A percentile compares a stretch with the other conserved stretches of the same genome.
Evolutionary conservation across 2,888 invertebrate genomes (phyloP).

Genomic region (Diabrotica balteata): DNA sequence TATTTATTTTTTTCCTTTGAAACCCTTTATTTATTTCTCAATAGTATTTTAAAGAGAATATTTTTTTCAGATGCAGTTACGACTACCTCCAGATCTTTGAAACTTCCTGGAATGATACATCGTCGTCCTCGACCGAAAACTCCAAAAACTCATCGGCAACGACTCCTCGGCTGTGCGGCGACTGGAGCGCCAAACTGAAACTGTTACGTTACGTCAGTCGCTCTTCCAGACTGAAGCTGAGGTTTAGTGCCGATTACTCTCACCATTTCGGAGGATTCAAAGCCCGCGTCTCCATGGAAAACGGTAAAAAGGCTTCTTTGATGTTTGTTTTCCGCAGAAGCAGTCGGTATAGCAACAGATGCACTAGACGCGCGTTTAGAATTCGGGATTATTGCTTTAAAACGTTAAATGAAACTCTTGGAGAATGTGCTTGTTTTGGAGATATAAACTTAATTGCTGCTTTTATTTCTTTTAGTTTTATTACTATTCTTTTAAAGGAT

Average conservation of each 20-base stretch:
- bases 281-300: conserved; percentile 75
- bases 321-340: conserved; percentile 2
- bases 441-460: too few species aligned
- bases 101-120: conserved; percentile 44
- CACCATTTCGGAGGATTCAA: conserved; percentile 78
- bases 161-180: conserved; percentile 70
- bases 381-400: too few species aligned
- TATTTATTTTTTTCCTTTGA: too few species aligned
- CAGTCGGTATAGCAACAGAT: too few species aligned
- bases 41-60: too few species aligned
- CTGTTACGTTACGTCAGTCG: conserved; percentile 72
- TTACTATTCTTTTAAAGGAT: too few species aligned
- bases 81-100: conserved; percentile 78
- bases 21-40: too few species aligned
- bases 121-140: conserved; percentile 47
- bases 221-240: conserved; percentile 69
- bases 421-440: too few species aligned
- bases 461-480: too few species aligned
- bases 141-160: conserved; percentile 18
- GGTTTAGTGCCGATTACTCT: conserved; percentile 80
- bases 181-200: conserved; percentile 81
- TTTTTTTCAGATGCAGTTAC: conserved; percentile 73
- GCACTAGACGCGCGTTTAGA: too few species aligned
- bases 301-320: conserved; percentile 66
- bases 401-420: too few species aligned